phyloP scores from a whole-genome alignment of 1,140 invertebrate species.

The Ectropis grisescens region DNA sequence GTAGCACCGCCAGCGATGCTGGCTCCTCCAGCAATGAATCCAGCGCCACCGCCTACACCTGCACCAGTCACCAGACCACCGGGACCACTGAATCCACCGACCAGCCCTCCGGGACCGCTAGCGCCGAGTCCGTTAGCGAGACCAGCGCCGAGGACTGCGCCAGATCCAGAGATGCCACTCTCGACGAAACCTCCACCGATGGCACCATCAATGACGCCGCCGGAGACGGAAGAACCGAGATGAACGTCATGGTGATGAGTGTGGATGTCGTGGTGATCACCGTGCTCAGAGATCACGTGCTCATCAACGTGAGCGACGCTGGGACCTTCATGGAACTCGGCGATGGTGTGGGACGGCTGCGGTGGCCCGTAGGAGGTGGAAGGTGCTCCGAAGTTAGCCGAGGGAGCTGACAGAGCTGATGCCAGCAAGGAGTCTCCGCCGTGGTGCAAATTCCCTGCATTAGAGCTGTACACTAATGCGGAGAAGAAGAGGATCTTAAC shows the following conservation, averaged over 20 bases:
- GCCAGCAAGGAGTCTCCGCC: slow-evolving; percentile 38
- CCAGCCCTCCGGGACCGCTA: no score
- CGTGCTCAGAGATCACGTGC: slow-evolving; percentile 5
- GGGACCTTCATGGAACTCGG: slow-evolving; percentile 9
- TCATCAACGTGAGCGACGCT: slow-evolving; percentile 1
- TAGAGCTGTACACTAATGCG: slow-evolving; percentile 33
- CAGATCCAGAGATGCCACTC: slow-evolving; percentile 4
- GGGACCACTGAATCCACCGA: no score
- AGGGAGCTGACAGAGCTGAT: slow-evolving; percentile 40
- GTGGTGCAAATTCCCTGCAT: slow-evolving; percentile 28
- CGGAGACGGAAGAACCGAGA: not conserved
- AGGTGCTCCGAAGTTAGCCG: slow-evolving; percentile 40
- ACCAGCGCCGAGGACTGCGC: not conserved
- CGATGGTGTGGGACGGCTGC: slow-evolving; percentile 9
- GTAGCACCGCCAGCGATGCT: slow-evolving; percentile 1
- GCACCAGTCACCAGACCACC: no score
- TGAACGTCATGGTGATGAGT: not conserved
- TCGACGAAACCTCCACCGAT: slow-evolving; percentile 1
- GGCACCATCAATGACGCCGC: slow-evolving; percentile 1
- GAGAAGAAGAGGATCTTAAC: slow-evolving; percentile 36
- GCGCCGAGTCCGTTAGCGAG: slow-evolving; percentile 1
- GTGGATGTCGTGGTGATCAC: not conserved
- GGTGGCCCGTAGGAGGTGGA: slow-evolving; percentile 34
- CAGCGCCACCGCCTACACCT: no score
- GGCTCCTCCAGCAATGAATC: no score